A percentile compares a stretch with the other conserved stretches of the same genome.
These are phyloP conservation scores for Remorina albescens DNA, from an alignment of 2,797 vertebrate genomes.

Conservation along the genomic window DNA sequence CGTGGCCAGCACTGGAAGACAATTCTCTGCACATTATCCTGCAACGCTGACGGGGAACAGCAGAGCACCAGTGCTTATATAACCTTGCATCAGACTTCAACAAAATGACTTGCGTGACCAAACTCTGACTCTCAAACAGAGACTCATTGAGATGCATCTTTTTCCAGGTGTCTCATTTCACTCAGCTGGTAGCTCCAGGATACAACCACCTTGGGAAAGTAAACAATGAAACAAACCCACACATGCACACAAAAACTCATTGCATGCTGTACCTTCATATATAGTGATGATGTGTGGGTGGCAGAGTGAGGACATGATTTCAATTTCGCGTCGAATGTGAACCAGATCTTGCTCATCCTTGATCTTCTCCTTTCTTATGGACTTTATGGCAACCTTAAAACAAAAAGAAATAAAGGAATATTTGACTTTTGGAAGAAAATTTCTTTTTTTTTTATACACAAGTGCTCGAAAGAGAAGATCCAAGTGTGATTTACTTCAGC, in stretches of 20 bases:
- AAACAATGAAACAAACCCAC: not conserved
- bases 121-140: constrained; percentile 56
- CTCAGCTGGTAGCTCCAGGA: constrained; percentile 5
- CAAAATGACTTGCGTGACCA: constrained; percentile 78
- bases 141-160: constrained; percentile 25
- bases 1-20: constrained; percentile 44
- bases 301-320: constrained; percentile 97
- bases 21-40: constrained; percentile 46
- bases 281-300: constrained; percentile 97
- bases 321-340: constrained; percentile 96
- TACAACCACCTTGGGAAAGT: not conserved
- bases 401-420: not conserved
- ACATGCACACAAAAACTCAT: not conserved
- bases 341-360: constrained; percentile 95
- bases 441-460: not conserved
- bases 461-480: no score
- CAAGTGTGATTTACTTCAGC: not conserved
- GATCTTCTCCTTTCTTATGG: constrained; percentile 95
- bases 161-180: constrained; percentile 48
- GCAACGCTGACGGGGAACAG: constrained; percentile 13
- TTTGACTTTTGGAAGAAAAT: not conserved
- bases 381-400: constrained; percentile 95
- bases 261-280: constrained; percentile 90
- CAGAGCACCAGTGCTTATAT: constrained; percentile 55
- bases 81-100: constrained; percentile 48